phyloP scores from a whole-genome alignment of 2,888 invertebrate genomes.

The Phanerotoma sp. region DNA sequence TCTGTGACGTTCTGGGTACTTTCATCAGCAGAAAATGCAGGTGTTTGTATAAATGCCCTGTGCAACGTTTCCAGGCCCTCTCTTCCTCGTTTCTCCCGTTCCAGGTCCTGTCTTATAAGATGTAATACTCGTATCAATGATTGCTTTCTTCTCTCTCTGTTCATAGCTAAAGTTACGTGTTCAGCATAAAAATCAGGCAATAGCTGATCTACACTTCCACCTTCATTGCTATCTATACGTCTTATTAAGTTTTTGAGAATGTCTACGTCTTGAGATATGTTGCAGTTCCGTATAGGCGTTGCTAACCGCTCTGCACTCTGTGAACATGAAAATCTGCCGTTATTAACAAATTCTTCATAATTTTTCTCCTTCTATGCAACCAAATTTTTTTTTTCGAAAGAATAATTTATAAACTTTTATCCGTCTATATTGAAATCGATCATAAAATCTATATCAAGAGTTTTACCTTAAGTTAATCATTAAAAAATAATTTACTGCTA shows the following conservation, averaged over 20 bases:
- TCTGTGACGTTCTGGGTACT: conserved; percentile 90
- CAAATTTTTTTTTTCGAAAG: no score
- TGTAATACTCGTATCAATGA: conserved; percentile 83
- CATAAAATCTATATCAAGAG: no score
- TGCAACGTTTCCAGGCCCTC: conserved; percentile 88
- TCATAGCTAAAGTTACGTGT: conserved; percentile 91
- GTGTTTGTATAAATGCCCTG: conserved; percentile 81
- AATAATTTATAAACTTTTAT: no score
- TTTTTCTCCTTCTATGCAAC: no score
- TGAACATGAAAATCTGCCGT: conserved; percentile 40
- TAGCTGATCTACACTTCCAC: conserved; percentile 74
- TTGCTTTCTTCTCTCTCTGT: conserved; percentile 82
- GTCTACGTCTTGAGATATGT: conserved; percentile 67
- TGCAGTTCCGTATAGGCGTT: conserved; percentile 65
- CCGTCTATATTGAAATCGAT: no score
- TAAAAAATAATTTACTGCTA: background rate
- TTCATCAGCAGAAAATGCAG: conserved; percentile 83
- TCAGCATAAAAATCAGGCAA: conserved; percentile 95
- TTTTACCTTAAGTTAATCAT: no score
- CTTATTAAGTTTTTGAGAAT: conserved; percentile 69
- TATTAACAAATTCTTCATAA: no score
- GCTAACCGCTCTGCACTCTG: conserved; percentile 72
- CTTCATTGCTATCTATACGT: conserved; percentile 68
- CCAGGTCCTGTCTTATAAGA: conserved; percentile 83
- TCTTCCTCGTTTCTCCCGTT: conserved; percentile 85